A percentile compares a stretch with the other conserved stretches of the same genome.
Conservation (phyloP, 2,797 vertebrate genomes). For the Eidolon dupreanum region DNA sequence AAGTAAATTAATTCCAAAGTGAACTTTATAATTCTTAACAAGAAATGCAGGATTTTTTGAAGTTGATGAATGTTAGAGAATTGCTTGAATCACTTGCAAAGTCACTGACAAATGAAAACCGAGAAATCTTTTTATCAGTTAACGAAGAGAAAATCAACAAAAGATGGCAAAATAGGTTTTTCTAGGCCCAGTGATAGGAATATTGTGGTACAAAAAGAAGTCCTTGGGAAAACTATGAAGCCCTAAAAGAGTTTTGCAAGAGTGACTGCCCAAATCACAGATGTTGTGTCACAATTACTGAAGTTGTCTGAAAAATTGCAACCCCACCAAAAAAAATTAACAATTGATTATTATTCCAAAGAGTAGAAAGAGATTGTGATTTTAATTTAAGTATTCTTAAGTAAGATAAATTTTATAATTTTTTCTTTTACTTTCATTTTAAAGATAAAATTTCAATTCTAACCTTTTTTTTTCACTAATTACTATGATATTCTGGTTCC, state of each 20-base stretch:
- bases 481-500: not conserved
- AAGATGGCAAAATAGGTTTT: not conserved
- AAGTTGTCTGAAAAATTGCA: conserved; percentile 9
- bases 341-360: not conserved
- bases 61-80: not conserved
- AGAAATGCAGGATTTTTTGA: not conserved
- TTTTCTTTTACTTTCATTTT: not conserved
- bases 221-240: not conserved
- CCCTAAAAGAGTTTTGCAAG: not conserved
- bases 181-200: not conserved
- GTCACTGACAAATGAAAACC: not conserved
- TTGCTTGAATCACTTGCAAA: not conserved
- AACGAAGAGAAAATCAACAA: not conserved
- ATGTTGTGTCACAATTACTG: not conserved
- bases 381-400: not conserved
- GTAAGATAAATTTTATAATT: not conserved
- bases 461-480: not conserved
- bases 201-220: not conserved
- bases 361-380: not conserved
- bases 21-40: not conserved
- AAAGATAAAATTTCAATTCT: not conserved
- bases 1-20: not conserved
- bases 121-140: not conserved
- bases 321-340: not conserved
- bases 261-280: not conserved